phyloP scores from a whole-genome alignment of 1,140 invertebrate genomes.

The Rhizoglyphus robini region DNA sequence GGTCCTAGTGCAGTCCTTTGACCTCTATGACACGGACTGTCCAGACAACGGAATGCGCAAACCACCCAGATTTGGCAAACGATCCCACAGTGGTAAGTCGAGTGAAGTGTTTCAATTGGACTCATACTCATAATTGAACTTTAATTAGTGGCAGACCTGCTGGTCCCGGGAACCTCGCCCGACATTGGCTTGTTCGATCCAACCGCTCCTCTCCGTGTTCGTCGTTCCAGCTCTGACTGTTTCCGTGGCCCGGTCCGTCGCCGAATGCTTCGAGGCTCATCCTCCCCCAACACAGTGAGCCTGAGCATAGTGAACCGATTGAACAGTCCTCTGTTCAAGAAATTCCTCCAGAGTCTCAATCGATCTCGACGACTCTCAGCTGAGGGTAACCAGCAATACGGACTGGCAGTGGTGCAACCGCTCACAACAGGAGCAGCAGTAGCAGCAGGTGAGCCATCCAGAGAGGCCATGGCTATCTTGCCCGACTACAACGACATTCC shows the following conservation, averaged over 20 bases:
- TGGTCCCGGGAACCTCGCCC: not conserved
- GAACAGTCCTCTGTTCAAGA: not conserved
- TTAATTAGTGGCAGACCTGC: not conserved
- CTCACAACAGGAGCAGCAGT: not conserved
- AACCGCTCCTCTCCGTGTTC: not conserved
- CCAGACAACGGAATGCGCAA: slow-evolving; percentile 5
- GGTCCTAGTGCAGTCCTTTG: not conserved
- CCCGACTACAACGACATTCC: not conserved
- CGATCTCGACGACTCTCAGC: not conserved
- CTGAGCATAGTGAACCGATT: not conserved
- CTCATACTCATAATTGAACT: not conserved
- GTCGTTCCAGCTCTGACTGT: not conserved
- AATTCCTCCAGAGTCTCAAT: no score
- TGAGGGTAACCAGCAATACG: no score
- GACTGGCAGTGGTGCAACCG: no score
- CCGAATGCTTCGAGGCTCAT: not conserved
- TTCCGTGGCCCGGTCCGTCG: not conserved
- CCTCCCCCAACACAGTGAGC: not conserved
- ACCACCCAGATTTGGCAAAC: slow-evolving; percentile 15
- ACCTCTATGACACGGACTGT: slow-evolving; percentile 1
- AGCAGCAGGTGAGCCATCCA: not conserved
- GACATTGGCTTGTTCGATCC: not conserved
- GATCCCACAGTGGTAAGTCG: slow-evolving; percentile 2
- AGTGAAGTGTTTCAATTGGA: not conserved
- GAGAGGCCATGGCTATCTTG: not conserved